Base-by-base conservation (phyloP, 2,113 vertebrate genomes). In the Lepisosteus osseus region DNA sequence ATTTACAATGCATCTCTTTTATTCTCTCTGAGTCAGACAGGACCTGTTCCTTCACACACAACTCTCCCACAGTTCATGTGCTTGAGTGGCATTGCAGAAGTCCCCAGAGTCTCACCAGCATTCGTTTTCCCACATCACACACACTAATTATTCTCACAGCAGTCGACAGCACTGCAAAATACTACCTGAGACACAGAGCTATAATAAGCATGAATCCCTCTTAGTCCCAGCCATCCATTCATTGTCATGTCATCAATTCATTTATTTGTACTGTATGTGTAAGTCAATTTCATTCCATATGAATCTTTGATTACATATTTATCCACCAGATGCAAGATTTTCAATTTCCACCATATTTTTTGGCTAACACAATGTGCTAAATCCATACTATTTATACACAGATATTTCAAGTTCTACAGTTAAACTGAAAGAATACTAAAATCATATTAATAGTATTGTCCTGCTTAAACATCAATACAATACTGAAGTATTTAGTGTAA, bases 71-170 rank as follows among this genome's bases (percentile, higher is more conserved):
- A 72, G 13, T 1, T 4, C n/a, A 65, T 7, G 7, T 74, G 8
- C 70, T 73, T 59, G 4, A 76, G 29, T 51, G 8, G 69, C 54
- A 70, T 1, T 57, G 2, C 29, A 72, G 41, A 54, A 55, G 55
- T 61, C 66, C n/a, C 61, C 7, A 63, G 17, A 3, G 9, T 70
- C 6, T 29, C 3, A 45, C 29, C 55, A 3, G 66, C 44, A 66
- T 78, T 77, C 66, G 59, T 7, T 67, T 14, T 69, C n/a, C 47
- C 47, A 51, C 47, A 51, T 51, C 47, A 51, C 5, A 51, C 47
- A 6, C 67, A 55, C 42, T 41, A 77, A 71, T 51, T 0, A 0
- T 17, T 78, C 69, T 64, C 54, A 54, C n/a, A 12, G 43, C 4
- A 0, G 6, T 12, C 69, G 12, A 3, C 11, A 14, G 47, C 0